Base-by-base conservation (phyloP, 2,888 invertebrate genomes). In the Drosophila mimica region DNA sequence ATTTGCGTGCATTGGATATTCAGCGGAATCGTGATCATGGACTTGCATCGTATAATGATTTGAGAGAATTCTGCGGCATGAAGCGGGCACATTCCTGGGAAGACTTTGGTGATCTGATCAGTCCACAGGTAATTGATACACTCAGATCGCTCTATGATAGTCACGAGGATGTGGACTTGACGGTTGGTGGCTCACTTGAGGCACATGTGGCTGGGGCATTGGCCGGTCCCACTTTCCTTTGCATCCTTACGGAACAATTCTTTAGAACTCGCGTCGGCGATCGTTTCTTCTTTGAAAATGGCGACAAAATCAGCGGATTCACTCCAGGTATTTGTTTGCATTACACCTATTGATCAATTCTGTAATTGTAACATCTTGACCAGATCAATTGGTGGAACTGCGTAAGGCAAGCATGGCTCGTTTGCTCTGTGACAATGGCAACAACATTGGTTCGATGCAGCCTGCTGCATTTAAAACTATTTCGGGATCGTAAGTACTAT, bases 1-100 rank as follows among this genome's bases (percentile, higher is more conserved):
- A 98, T 92, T 93, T 98, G 70, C 95, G 97, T 51, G 96, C 98
- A 0, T 95, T 96, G 38, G 97, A 98, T 89, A 96, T 98, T 74
- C 98, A 98, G 91, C 95, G 98, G 75, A 96, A 97, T 78, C 95
- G 98, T 57, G 98, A 98, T 92, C 98, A 98, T 89, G 98, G 97
- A 15, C 93, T 98, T 38, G 96, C 96, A 6, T 95, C 95, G 0
- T 98, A 98, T 92, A 95, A 96, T 70, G 95, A 96, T 67, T 96
- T 96, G 88, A 94, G 99, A 64, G 95, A 95, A 13, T 96, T 96
- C 76, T 97, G 97, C 88, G 96, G 96, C 0, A 92, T 97, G 13
- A 94, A 94, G 0, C 95, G 95, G 54, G 97, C 97, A 0, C 93
- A 93, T 30, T 93, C 92, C 0, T 97, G 97, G 94, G 92, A 95